phyloP scores from a whole-genome alignment of 2,888 invertebrate genomes.

The Synergus itoensis region DNA sequence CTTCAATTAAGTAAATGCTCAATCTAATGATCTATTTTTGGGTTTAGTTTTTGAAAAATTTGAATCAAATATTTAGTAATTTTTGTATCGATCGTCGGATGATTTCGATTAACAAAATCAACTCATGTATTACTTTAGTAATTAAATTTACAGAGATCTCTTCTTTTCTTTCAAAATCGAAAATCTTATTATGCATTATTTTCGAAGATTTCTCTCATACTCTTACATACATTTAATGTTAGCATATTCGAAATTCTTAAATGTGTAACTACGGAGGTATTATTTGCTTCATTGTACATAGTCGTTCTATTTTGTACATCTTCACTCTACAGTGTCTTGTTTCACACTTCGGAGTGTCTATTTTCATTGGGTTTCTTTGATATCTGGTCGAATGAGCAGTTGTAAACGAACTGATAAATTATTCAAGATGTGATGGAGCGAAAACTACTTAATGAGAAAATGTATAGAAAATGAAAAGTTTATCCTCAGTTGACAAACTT shows the following conservation, averaged over 20 bases:
- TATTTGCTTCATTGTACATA: slow-evolving; percentile 60
- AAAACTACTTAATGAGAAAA: neutral
- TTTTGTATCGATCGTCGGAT: neutral
- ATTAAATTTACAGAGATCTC: slow-evolving; percentile 12
- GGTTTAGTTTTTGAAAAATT: slow-evolving; percentile 13
- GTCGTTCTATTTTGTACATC: slow-evolving; percentile 55
- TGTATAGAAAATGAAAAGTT: slow-evolving; percentile 14
- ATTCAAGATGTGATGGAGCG: slow-evolving; percentile 2
- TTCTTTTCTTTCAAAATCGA: slow-evolving; percentile 52
- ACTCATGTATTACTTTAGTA: neutral
- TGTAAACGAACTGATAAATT: neutral
- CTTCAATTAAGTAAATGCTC: slow-evolving; percentile 29
- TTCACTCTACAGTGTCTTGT: slow-evolving; percentile 48
- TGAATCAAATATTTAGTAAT: slow-evolving; percentile 17
- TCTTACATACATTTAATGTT: slow-evolving; percentile 39
- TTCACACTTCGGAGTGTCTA: slow-evolving; percentile 42
- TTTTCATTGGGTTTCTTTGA: slow-evolving; percentile 37
- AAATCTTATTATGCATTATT: slow-evolving; percentile 28
- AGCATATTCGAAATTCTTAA: slow-evolving; percentile 45
- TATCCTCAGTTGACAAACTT: neutral
- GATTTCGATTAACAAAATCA: neutral
- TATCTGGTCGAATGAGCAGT: slow-evolving; percentile 31
- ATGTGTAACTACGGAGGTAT: slow-evolving; percentile 62
- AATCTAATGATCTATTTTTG: slow-evolving; percentile 29
- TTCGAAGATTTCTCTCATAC: slow-evolving; percentile 42